phyloP scores from a whole-genome alignment of 2,888 invertebrate genomes.

The Phorcus lineatus region DNA sequence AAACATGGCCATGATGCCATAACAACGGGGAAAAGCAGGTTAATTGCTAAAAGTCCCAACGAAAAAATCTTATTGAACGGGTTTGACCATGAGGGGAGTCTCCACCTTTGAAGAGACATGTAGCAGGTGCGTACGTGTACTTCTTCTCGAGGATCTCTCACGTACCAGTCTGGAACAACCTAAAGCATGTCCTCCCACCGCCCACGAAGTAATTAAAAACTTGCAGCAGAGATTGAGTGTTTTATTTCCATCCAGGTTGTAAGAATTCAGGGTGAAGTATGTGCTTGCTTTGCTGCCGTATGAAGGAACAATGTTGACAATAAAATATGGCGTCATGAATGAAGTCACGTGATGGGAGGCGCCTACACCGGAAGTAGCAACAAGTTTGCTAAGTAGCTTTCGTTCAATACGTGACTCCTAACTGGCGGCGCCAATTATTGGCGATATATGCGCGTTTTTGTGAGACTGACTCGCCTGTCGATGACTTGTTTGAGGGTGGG shows the following conservation, averaged over 20 bases:
- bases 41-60: too few relatives aligned
- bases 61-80: too few relatives aligned
- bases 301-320: background rate
- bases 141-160: too few relatives aligned
- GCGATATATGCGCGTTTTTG: constrained; percentile 13
- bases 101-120: too few relatives aligned
- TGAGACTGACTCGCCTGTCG: background rate
- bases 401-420: constrained; percentile 7
- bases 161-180: too few relatives aligned
- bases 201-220: too few relatives aligned
- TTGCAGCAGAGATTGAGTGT: background rate
- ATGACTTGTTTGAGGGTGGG: background rate
- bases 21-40: too few relatives aligned
- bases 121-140: too few relatives aligned
- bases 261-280: background rate
- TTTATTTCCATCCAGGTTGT: background rate
- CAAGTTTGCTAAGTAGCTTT: constrained; percentile 8
- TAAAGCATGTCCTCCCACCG: too few relatives aligned
- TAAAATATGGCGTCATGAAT: constrained; percentile 13
- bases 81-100: too few relatives aligned
- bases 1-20: too few relatives aligned
- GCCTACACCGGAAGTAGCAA: background rate
- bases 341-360: constrained; percentile 8
- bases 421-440: constrained; percentile 4
- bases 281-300: background rate